A percentile compares a stretch with the other conserved stretches of the same genome.
Conservation (phyloP, 2,797 vertebrate species). For the Dermochelys coriacea region DNA sequence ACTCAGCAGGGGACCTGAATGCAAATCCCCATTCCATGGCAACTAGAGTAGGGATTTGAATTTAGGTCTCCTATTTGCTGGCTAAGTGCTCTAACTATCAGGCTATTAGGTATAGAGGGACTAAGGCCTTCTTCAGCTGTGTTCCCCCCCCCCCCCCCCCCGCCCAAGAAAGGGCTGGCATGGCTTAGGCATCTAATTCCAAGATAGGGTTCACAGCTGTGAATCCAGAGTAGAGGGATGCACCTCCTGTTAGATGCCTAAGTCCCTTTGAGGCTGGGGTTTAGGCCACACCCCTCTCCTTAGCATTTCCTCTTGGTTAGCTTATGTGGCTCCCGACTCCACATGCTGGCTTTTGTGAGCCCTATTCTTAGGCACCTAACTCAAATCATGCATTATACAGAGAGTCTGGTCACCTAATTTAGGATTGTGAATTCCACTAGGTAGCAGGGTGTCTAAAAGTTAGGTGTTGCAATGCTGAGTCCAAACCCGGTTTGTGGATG, state of each 20-base stretch:
- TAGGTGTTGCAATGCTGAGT: not conserved
- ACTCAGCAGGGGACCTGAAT: not conserved
- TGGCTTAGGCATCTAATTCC: not conserved
- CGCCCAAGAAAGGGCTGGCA: not conserved
- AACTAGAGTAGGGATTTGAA: not conserved
- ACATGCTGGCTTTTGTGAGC: too few relatives aligned
- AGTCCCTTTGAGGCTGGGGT: too few relatives aligned
- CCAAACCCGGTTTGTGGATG: not conserved
- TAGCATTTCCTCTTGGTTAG: too few relatives aligned
- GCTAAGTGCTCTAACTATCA: not conserved
- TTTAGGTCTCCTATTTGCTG: not conserved
- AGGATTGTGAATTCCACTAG: not conserved
- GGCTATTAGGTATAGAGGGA: not conserved
- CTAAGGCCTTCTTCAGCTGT: not conserved
- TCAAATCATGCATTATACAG: not conserved
- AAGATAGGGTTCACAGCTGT: not conserved
- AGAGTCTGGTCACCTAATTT: not conserved
- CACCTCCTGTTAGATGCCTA: too few relatives aligned
- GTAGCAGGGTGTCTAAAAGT: not conserved
- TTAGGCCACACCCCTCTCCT: too few relatives aligned
- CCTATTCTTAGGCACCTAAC: not conserved
- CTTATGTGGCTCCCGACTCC: too few relatives aligned
- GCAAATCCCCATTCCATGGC: not conserved
- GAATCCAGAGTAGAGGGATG: too few relatives aligned
- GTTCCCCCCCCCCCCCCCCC: not conserved